These are phyloP conservation scores for Euthynnus affinis DNA, from an alignment of 2,797 vertebrate species.

Conservation along the genomic window DNA sequence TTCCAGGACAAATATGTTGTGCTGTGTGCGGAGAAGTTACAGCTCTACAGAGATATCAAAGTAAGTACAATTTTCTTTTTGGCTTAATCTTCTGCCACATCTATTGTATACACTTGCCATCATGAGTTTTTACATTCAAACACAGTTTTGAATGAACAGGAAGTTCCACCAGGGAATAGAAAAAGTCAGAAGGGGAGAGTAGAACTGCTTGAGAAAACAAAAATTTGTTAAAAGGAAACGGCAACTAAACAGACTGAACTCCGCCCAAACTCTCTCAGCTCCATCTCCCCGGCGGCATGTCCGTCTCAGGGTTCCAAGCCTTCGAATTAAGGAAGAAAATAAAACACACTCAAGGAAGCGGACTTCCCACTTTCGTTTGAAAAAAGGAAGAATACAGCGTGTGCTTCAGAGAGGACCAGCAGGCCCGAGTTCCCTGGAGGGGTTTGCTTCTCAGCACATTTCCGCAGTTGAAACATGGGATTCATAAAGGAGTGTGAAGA, in stretches of 20 bases:
- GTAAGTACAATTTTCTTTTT: constrained; percentile 77
- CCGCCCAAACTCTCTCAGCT: constrained; percentile 7
- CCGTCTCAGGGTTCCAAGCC: constrained; percentile 36
- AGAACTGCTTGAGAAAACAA: constrained; percentile 11
- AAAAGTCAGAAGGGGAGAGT: constrained; percentile 23
- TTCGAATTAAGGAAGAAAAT: constrained; percentile 43
- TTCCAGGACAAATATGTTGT: constrained; percentile 95
- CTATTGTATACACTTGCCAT: constrained; percentile 38
- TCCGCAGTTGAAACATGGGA: constrained; percentile 75
- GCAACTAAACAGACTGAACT: constrained; percentile 15
- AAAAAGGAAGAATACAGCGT: constrained; percentile 14
- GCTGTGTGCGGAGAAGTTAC: constrained; percentile 88
- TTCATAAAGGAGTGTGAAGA: constrained; percentile 77
- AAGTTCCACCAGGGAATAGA: constrained; percentile 16
- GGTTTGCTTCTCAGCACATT: constrained; percentile 59
- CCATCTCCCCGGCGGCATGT: constrained; percentile 29
- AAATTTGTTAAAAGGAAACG: neutral
- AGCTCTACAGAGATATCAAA: constrained; percentile 95
- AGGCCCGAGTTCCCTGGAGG: constrained; percentile 48
- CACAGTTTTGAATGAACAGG: constrained; percentile 4
- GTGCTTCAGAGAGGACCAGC: constrained; percentile 41
- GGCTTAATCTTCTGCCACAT: constrained; percentile 26
- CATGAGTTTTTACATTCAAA: constrained; percentile 14
- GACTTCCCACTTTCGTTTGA: constrained; percentile 31
- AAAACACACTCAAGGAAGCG: constrained; percentile 23